phyloP scores from a whole-genome alignment of 2,797 vertebrate genomes.

The Petrocephalus sullivani region DNA sequence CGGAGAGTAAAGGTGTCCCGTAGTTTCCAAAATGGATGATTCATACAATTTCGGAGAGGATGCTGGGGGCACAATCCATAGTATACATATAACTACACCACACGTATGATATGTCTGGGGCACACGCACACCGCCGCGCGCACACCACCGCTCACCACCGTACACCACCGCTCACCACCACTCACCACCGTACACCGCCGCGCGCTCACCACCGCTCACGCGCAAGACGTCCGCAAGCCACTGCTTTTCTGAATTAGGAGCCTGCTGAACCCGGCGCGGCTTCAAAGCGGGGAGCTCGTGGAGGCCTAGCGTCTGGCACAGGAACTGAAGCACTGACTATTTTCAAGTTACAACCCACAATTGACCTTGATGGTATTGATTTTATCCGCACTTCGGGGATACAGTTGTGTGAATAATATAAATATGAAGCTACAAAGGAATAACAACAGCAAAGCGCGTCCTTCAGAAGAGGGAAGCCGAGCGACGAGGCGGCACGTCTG shows the following conservation, averaged over 20 bases:
- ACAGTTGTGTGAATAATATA: conserved; percentile 21
- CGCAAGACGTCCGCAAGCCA: background rate
- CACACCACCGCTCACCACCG: too few relatives aligned
- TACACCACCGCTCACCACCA: too few relatives aligned
- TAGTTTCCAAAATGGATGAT: background rate
- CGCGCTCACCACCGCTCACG: background rate
- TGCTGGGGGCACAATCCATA: background rate
- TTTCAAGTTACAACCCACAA: conserved; percentile 26
- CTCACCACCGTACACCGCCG: background rate
- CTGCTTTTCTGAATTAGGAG: conserved; percentile 12
- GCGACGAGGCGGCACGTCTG: conserved; percentile 12
- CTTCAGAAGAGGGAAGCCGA: conserved; percentile 5
- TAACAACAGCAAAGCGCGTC: conserved; percentile 5
- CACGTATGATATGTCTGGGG: background rate
- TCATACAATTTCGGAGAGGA: background rate
- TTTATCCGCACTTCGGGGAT: conserved; percentile 20
- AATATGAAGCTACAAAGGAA: conserved; percentile 20
- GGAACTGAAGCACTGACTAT: conserved; percentile 24
- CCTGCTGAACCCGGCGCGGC: conserved; percentile 11
- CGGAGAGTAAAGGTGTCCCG: background rate
- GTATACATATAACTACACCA: background rate
- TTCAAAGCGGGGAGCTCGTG: background rate
- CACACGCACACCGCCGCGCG: background rate
- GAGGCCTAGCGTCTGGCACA: conserved; percentile 21
- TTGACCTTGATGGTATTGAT: conserved; percentile 28